Conservation (phyloP, 2,888 invertebrate genomes). For the Xestia rhomboidea region DNA sequence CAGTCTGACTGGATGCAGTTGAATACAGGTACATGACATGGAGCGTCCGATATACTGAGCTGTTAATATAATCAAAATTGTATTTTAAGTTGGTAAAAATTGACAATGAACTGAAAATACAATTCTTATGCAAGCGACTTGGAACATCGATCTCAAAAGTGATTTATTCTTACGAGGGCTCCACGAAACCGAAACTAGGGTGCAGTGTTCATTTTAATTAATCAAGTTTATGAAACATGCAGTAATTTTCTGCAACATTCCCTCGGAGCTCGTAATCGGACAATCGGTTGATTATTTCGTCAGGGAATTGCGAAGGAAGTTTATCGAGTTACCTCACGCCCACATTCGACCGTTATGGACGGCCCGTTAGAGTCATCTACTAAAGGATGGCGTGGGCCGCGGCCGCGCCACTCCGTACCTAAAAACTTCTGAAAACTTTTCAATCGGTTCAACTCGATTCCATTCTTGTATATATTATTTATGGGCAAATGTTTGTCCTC, state of each 20-base stretch:
- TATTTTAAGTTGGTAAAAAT: neutral
- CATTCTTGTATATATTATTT: conserved; percentile 44
- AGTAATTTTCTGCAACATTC: neutral
- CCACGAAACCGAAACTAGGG: neutral
- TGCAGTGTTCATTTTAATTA: neutral
- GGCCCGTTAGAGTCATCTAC: conserved; percentile 33
- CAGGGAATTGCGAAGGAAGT: conserved; percentile 56
- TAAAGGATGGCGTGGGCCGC: conserved; percentile 6
- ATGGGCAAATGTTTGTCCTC: conserved; percentile 28
- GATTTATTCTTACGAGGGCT: neutral
- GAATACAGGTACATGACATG: neutral
- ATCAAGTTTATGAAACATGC: conserved; percentile 8
- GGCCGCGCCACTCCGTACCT: neutral
- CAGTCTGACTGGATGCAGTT: neutral
- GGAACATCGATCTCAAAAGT: neutral
- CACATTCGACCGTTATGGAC: conserved; percentile 31
- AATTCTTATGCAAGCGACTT: neutral
- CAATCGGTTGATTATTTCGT: conserved; percentile 39
- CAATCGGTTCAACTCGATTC: conserved; percentile 23
- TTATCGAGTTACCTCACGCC: conserved; percentile 48
- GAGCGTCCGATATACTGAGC: neutral
- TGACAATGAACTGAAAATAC: neutral
- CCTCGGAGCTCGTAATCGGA: conserved; percentile 27
- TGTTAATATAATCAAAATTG: neutral
- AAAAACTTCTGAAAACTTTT: conserved; percentile 41